Base-by-base conservation (phyloP, 2,888 invertebrate genomes). In the Pollenia griseotomentosa region DNA sequence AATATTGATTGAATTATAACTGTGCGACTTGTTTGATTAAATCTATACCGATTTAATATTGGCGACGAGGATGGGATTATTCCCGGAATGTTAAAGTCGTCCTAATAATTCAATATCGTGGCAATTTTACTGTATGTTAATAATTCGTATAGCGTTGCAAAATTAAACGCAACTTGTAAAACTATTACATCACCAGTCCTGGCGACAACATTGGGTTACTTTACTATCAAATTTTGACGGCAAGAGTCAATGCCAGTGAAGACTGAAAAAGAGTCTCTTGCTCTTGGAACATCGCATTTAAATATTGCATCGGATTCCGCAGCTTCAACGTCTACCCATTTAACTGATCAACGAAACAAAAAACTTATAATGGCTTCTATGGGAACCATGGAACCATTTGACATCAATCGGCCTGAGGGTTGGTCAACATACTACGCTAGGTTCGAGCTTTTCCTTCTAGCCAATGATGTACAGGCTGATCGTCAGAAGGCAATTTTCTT, bases 381-480 rank as follows among this genome's bases (percentile, higher is more conserved):
- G 57, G 71, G 55, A 44, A 73, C 59, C 5, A 48, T 86, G 16
- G 80, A 88, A 51, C 48, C 77, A 9, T 88, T 85, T 42, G 83
- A 85, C 11, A 77, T 85, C 59, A 44, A 14, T 61, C 70, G 83
- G 42, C 88, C 83, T 55, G 77, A 73, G 6, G 83, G 80, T 57
- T 85, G 88, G 83, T 53, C 74, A 14, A 74, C 77, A 12, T 86
- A 88, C 33, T 74, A 71, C 23, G 80, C 71, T 19, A 63, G 74
- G 23, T 88, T 81, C 44, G 77, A 86, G 14, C 70, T 86, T 33
- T 84, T 77, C 48, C 23, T 84, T 19, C 66, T 78, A 57, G 83
- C 82, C 73, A 86, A 88, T 84, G 74, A 84, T 63, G 79, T 88
- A 46, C 81, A 75, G 53, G 65, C 55, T 51, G 73, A 46, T 16